Percentiles rank a stretch among this genome's conserved stretches.
These are phyloP conservation scores for Crotalus helleri DNA, from an alignment of 2,113 vertebrate genomes.

Conservation along the genomic window DNA sequence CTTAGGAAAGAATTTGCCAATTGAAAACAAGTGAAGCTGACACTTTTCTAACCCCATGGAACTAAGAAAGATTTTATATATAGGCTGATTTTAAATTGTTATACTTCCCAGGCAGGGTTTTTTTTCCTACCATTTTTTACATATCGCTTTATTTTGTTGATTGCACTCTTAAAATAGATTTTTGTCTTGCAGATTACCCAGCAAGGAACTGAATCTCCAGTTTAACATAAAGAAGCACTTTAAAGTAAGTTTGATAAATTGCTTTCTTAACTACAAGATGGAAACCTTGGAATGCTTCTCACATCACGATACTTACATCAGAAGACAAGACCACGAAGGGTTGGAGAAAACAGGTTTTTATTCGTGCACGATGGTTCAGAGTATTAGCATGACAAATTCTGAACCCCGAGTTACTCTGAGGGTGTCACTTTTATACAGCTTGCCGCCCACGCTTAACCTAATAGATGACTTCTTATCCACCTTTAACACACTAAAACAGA, in stretches of 20 bases:
- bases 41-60: background rate
- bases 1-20: conserved; percentile 53
- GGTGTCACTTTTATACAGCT: too few species aligned
- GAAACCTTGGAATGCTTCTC: background rate
- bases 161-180: conserved; percentile 52
- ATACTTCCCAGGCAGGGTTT: conserved; percentile 40
- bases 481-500: too few species aligned
- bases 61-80: conserved; percentile 38
- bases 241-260: conserved; percentile 35
- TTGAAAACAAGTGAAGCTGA: conserved; percentile 36
- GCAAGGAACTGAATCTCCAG: background rate
- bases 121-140: conserved; percentile 52
- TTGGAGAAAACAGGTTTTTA: too few species aligned
- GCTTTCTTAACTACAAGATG: background rate
- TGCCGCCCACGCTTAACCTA: too few species aligned
- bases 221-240: conserved; percentile 2
- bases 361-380: too few species aligned
- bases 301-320: too few species aligned
- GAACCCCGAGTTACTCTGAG: too few species aligned
- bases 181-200: conserved; percentile 35
- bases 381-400: too few species aligned
- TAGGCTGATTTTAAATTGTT: conserved; percentile 51
- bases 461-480: too few species aligned
- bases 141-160: conserved; percentile 58
- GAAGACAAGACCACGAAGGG: too few species aligned